Conservation (phyloP, 2,888 invertebrate species). For the Nomada goodeniana region DNA sequence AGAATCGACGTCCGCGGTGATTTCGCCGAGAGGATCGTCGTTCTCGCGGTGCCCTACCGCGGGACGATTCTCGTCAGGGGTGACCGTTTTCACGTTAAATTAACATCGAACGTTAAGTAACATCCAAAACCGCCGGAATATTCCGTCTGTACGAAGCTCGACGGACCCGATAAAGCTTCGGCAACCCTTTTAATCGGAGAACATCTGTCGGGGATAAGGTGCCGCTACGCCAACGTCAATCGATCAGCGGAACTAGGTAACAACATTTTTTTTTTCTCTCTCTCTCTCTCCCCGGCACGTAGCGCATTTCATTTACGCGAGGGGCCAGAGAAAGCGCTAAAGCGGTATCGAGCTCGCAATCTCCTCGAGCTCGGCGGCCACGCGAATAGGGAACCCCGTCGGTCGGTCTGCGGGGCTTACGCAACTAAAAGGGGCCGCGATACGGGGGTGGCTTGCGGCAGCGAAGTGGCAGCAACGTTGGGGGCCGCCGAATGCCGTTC, state of each 20-base stretch:
- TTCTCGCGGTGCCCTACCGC: conserved; percentile 1
- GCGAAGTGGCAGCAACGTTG: conserved; percentile 67
- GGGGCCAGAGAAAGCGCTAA: conserved; percentile 12
- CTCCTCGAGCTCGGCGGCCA: conserved; percentile 44
- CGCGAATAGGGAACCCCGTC: conserved; percentile 48
- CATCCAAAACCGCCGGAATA: too few species aligned
- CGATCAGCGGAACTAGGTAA: conserved; percentile 65
- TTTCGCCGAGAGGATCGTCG: conserved; percentile 29
- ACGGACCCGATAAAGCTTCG: neutral
- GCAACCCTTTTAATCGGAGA: neutral
- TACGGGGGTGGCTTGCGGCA: conserved; percentile 40
- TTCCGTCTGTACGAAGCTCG: neutral
- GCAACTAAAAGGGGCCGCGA: conserved; percentile 54
- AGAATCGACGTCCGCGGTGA: conserved; percentile 12
- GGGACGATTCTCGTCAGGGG: neutral
- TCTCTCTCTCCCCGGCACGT: conserved; percentile 59
- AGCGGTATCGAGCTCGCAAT: conserved; percentile 52
- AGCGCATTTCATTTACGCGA: conserved; percentile 67
- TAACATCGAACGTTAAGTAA: too few species aligned
- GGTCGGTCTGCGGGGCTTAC: conserved; percentile 50
- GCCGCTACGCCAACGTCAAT: conserved; percentile 33
- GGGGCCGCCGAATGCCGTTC: conserved; percentile 72
- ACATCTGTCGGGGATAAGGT: neutral
- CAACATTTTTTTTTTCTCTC: conserved; percentile 18
- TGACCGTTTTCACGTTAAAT: neutral